A percentile compares a stretch with the other conserved stretches of the same genome.
phyloP scores from a whole-genome alignment of 2,888 invertebrate species.

The Nemotelus nigrinus region DNA sequence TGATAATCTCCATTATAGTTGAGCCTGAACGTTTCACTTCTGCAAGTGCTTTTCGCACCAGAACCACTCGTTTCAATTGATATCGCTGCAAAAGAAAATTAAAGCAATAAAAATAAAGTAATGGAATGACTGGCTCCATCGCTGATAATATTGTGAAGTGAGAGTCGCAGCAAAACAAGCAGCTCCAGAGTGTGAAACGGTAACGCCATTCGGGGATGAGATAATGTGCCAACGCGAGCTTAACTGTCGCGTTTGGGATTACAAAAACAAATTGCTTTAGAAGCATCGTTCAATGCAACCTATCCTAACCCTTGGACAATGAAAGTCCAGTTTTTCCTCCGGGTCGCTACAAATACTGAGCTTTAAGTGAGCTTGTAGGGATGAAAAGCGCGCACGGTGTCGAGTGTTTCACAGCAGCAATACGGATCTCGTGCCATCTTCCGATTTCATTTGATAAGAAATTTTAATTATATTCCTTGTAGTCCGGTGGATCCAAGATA shows the following conservation, averaged over 20 bases:
- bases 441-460: constrained; percentile 42
- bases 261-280: constrained; percentile 33
- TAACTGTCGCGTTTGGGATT: constrained; percentile 24
- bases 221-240: not conserved
- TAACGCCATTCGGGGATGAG: not conserved
- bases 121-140: constrained; percentile 16
- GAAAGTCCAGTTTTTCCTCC: not conserved
- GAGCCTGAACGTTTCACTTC: not conserved
- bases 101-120: constrained; percentile 35
- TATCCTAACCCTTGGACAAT: constrained; percentile 21
- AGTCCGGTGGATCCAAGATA: constrained; percentile 41
- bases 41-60: constrained; percentile 3
- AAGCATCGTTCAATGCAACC: constrained; percentile 1
- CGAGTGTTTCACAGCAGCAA: constrained; percentile 23
- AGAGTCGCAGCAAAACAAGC: not conserved
- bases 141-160: constrained; percentile 10
- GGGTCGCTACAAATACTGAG: not conserved
- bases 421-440: constrained; percentile 36
- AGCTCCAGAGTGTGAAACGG: not conserved
- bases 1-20: not conserved
- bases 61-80: constrained; percentile 28
- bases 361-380: not conserved
- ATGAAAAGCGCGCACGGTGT: not conserved
- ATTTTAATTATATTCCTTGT: constrained; percentile 43
- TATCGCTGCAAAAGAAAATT: constrained; percentile 36